Base-by-base conservation (phyloP, 2,888 invertebrate species). In the Andrena flavipes region DNA sequence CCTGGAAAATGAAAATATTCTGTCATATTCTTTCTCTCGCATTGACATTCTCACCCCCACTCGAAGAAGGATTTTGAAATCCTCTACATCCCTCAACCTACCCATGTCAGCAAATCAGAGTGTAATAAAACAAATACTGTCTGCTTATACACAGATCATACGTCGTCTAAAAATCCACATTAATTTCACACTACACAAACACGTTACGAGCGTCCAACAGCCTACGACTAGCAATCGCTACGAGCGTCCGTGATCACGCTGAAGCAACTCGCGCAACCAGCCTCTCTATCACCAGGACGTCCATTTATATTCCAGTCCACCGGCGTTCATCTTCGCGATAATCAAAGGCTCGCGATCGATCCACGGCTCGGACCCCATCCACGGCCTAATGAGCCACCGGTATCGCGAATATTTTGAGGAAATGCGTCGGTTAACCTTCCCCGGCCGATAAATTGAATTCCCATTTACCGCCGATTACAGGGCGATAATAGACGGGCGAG, bases 341-440 rank as follows among this genome's bases (percentile, higher is more conserved):
- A 85, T 85, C 75, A 83, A 76, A 83, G 65, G 30, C 76, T 76
- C 7, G 49, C 67, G 30, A 76, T 77, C 73, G 62, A 74, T 63
- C 63, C 54, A n/a, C 68, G 63, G 74, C 67, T 33, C 56, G 60
- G 51, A 72, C 51, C 54, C 29, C 49, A 59, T 63, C 54, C n/a
- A 29, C 80, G 42, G 20, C 35, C 74, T 83, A 87, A 87, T 71
- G 71, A 84, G 75, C 63, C 68, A 48, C 48, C 64, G 69, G 56
- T 74, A 84, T 82, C 73, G 81, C 84, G 81, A 82, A 85, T 87
- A 88, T 87, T 84, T 42, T 87, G 80, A 85, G 63, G 69, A 72
- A 82, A 82, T 81, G 63, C 59, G 71, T 60, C 42, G 80, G 73
- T 84, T 84, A 85, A 88, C 82, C 85, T 87, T 81, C 82, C 60